A percentile compares a stretch with the other conserved stretches of the same genome.
Conservation (phyloP, 2,888 invertebrate genomes). For the Spodoptera littoralis region DNA sequence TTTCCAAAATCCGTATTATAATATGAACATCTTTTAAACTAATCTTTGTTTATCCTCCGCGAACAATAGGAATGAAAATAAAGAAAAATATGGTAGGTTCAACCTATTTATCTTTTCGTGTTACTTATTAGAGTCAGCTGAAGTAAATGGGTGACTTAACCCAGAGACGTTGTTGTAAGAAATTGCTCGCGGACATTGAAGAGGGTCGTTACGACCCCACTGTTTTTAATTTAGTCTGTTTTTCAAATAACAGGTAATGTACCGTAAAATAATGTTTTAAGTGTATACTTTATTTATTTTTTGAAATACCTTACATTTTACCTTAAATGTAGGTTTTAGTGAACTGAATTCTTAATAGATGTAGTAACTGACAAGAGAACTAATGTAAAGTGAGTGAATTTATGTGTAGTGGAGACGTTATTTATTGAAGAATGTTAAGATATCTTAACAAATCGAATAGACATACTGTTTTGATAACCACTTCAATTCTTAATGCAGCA, state of each 20-base stretch:
- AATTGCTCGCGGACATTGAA: conserved; percentile 49
- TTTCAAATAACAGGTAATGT: conserved; percentile 33
- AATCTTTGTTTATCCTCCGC: background rate
- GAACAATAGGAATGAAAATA: too few species aligned
- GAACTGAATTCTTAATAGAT: too few species aligned
- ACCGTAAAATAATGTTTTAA: conserved; percentile 23
- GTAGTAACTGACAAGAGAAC: too few species aligned
- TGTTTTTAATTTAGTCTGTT: conserved; percentile 50
- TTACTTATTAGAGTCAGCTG: conserved; percentile 50
- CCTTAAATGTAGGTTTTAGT: too few species aligned
- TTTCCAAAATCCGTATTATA: too few species aligned
- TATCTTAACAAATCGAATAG: too few species aligned
- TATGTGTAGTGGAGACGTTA: too few species aligned
- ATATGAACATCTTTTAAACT: too few species aligned
- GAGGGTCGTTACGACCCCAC: conserved; percentile 43
- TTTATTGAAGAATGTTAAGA: too few species aligned
- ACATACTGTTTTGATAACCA: too few species aligned
- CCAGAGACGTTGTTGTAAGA: conserved; percentile 42
- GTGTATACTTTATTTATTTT: background rate
- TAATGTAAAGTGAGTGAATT: too few species aligned
- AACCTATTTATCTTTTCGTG: conserved; percentile 35
- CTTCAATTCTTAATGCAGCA: too few species aligned
- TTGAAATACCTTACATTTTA: background rate
- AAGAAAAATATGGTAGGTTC: conserved; percentile 18
- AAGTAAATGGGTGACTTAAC: conserved; percentile 51